Conservation (phyloP, 2,888 invertebrate species). For the Harpalus rufipes region DNA sequence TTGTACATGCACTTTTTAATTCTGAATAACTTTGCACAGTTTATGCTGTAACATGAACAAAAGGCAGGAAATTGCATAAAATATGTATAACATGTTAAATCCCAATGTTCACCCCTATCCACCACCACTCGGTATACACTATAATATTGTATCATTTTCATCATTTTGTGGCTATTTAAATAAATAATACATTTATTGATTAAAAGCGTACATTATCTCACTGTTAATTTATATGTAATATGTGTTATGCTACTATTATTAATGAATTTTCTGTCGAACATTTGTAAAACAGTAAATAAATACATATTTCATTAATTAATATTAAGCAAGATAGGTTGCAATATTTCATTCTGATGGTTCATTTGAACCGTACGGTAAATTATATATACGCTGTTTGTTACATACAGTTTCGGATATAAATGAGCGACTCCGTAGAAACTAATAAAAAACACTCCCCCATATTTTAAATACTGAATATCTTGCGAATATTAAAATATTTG, state of each 20-base stretch:
- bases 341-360: not conserved
- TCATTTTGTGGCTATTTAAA: not conserved
- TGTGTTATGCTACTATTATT: not conserved
- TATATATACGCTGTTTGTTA: not conserved
- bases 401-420: too few relatives aligned
- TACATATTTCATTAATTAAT: not conserved
- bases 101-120: too few relatives aligned
- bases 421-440: too few relatives aligned
- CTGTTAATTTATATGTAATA: not conserved
- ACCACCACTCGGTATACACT: too few relatives aligned
- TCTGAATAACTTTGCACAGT: too few relatives aligned
- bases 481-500: too few relatives aligned
- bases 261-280: not conserved
- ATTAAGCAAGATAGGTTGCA: not conserved
- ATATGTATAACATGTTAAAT: too few relatives aligned
- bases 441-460: too few relatives aligned
- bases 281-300: slow-evolving; percentile 3
- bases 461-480: too few relatives aligned
- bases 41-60: too few relatives aligned
- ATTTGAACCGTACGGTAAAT: not conserved
- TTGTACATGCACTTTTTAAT: too few relatives aligned
- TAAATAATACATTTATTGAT: not conserved
- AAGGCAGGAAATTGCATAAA: too few relatives aligned
- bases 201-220: not conserved
- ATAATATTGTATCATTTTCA: not conserved